These are phyloP conservation scores for Clostera curtula DNA, from an alignment of 2,888 invertebrate genomes.

Conservation along the genomic window DNA sequence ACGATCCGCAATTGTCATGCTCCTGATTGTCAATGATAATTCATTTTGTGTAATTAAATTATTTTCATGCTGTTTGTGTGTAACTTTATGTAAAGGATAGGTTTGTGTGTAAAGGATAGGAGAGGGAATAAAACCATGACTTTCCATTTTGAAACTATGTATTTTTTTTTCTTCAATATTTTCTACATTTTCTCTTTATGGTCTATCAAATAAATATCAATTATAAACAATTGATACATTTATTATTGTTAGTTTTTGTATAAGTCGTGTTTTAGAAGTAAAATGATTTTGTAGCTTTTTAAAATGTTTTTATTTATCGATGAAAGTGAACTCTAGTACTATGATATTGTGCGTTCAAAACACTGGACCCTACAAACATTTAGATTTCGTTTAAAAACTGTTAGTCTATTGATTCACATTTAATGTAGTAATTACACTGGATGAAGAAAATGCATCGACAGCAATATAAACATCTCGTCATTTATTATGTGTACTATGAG, in stretches of 20 bases:
- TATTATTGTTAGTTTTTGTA: conserved; percentile 64
- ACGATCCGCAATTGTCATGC: too few relatives aligned
- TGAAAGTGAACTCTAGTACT: conserved; percentile 68
- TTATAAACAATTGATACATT: conserved; percentile 71
- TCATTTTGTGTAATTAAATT: conserved; percentile 11
- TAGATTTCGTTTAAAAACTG: conserved; percentile 69
- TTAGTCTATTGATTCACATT: conserved; percentile 68
- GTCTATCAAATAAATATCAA: conserved; percentile 73
- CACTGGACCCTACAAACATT: conserved; percentile 75
- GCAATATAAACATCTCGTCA: conserved; percentile 45
- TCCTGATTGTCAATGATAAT: neutral
- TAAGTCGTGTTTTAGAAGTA: conserved; percentile 63
- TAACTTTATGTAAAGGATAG: conserved; percentile 2
- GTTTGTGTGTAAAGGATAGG: conserved; percentile 6
- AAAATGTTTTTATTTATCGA: conserved; percentile 47
- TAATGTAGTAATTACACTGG: conserved; percentile 67
- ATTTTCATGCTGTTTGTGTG: conserved; percentile 14
- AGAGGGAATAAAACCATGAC: conserved; percentile 39
- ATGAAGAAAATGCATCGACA: conserved; percentile 61
- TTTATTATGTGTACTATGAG: conserved; percentile 39
- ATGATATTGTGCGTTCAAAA: conserved; percentile 73
- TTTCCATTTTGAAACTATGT: conserved; percentile 69
- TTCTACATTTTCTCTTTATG: conserved; percentile 69
- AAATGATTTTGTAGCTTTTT: conserved; percentile 58
- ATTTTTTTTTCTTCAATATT: conserved; percentile 65